Percentiles rank a stretch among this genome's conserved stretches.
phyloP scores from a whole-genome alignment of 1,140 invertebrate species.

The Bombus turneri region DNA sequence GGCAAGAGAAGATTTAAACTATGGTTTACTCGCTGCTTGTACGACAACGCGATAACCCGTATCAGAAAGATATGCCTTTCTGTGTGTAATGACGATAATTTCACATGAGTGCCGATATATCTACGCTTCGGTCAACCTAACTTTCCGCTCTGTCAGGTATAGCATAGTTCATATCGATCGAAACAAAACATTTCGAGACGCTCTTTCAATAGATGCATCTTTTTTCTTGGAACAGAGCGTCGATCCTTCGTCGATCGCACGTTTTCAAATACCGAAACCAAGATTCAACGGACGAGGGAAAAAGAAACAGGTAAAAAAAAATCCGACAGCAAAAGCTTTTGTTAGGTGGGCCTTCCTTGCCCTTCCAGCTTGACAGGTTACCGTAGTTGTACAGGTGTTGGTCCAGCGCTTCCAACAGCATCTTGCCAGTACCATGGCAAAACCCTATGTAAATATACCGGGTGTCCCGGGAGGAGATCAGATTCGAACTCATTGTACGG shows the following conservation, averaged over 20 bases:
- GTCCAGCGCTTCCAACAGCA: conserved; percentile 51
- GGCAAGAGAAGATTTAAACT: conserved; percentile 34
- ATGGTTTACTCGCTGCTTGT: conserved; percentile 24
- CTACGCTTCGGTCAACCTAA: not conserved
- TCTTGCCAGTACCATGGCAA: conserved; percentile 24
- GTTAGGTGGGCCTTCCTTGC: conserved; percentile 52
- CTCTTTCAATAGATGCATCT: not conserved
- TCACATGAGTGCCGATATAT: conserved; percentile 27
- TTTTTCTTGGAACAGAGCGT: no score
- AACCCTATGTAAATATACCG: conserved; percentile 65
- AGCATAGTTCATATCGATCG: not conserved
- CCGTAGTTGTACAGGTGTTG: conserved; percentile 60
- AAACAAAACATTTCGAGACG: not conserved
- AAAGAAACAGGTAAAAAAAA: conserved; percentile 46
- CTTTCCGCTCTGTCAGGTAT: conserved; percentile 22
- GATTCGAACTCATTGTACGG: not conserved
- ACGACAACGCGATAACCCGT: conserved; percentile 48
- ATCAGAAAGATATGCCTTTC: conserved; percentile 46
- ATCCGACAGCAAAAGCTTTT: conserved; percentile 58
- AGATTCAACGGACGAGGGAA: not conserved
- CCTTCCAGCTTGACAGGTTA: conserved; percentile 60
- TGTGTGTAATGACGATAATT: conserved; percentile 51
- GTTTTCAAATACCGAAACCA: conserved; percentile 1
- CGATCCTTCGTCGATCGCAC: not conserved
- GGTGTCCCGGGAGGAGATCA: conserved; percentile 40